These are phyloP conservation scores for Mirounga angustirostris DNA, from an alignment of 2,113 vertebrate genomes.

Conservation along the genomic window DNA sequence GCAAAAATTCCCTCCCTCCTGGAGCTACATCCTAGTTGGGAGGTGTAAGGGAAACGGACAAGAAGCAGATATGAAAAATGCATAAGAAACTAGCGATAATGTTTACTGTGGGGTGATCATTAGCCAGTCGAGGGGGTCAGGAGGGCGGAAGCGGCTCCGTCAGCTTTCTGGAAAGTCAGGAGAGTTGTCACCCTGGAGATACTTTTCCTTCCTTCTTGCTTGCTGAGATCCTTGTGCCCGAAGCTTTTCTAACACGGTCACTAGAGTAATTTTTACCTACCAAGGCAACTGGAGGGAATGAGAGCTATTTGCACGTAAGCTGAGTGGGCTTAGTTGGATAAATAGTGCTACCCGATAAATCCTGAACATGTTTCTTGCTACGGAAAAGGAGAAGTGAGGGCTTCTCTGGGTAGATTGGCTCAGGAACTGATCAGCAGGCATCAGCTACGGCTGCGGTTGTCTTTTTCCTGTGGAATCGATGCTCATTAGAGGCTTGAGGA, in stretches of 20 bases:
- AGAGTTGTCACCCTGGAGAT: not conserved
- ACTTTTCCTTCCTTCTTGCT: not conserved
- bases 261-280: not conserved
- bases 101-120: not conserved
- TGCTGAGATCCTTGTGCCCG: not conserved
- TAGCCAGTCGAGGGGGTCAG: not conserved
- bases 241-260: not conserved
- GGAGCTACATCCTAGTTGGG: not conserved
- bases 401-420: not conserved
- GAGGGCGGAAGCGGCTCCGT: not conserved
- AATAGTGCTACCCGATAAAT: not conserved
- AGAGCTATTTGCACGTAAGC: not conserved
- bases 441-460: not conserved
- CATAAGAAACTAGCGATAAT: accelerated
- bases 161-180: not conserved
- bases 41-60: not conserved
- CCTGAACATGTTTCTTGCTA: not conserved
- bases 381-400: not conserved
- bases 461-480: not conserved
- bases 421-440: not conserved
- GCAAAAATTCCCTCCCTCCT: not conserved
- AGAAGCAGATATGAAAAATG: not conserved
- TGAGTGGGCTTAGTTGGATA: not conserved
- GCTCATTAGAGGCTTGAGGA: not conserved
- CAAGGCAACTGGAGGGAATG: not conserved